These are phyloP conservation scores for Strix uralensis DNA, from an alignment of 2,113 vertebrate species.

Conservation along the genomic window DNA sequence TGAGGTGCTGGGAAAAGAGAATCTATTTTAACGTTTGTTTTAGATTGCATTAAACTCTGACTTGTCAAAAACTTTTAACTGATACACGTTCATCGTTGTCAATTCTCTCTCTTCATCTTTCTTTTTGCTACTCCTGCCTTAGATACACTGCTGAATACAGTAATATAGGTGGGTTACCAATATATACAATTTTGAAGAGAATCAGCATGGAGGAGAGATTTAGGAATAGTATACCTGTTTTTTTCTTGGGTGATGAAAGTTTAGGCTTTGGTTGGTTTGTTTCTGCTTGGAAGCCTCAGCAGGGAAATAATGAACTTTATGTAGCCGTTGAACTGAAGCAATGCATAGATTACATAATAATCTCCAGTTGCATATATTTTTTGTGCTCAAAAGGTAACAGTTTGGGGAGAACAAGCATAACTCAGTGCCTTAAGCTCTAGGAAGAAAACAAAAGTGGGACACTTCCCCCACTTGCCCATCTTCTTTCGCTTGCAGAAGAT, in stretches of 20 bases:
- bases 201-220: not conserved
- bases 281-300: not conserved
- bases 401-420: not conserved
- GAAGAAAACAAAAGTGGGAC: not conserved
- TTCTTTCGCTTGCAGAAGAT: not conserved
- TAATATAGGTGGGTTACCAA: not conserved
- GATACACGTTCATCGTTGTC: accelerated
- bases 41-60: not conserved
- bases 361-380: not conserved
- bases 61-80: not conserved
- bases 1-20: not conserved
- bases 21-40: accelerated
- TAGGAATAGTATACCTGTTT: accelerated
- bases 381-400: not conserved
- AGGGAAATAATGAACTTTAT: not conserved
- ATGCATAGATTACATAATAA: not conserved
- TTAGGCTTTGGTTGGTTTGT: not conserved
- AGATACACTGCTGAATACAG: not conserved
- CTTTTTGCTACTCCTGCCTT: not conserved
- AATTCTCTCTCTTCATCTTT: not conserved
- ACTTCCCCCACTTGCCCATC: not conserved
- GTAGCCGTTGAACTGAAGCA: not conserved
- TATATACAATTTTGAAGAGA: not conserved
- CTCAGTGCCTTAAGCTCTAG: not conserved
- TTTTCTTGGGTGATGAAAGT: not conserved